Evolutionary conservation across 2,113 vertebrate genomes (phyloP), one percentile per base, ranked within the genome.

Genomic region (Limnothrissa miodon): DNA sequence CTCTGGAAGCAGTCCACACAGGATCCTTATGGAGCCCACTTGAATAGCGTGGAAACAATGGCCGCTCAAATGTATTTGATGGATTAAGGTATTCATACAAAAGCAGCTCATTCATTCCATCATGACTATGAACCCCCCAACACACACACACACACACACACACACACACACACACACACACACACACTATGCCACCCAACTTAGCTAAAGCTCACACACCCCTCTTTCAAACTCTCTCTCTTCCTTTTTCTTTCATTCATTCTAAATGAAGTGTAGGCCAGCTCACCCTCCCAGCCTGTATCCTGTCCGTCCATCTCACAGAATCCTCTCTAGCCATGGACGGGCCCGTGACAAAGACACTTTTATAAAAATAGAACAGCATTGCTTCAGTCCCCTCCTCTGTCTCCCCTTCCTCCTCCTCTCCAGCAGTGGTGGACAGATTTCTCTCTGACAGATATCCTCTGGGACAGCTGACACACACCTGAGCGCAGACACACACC

Each of bases 41-140:
- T 83, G 82, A 83, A 81, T 81, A 81, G 80, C 23, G 6, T 21
- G 9, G 4, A 19, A 59, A 59, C 80, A 53, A 83, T 74, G 66
- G 33, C 11, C 66, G 66, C 66, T 74, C 66, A 74, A 74, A 74
- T 74, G 66, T 74, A 74, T 74, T 74, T 74, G 66, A 74, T 74
- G 66, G 66, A 74, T 74, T 74, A 74, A 74, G 66, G 66, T 74
- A 74, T 74, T 74, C 66, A 74, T 74, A 74, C 66, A 74, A 29
- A 74, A 74, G 66, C 66, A 39, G 66, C 33, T 74, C 66, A 74
- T 74, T 74, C 66, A 74, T 74, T 74, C 66, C 66, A 74, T 74
- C 66, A 36, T 74, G 66, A 33, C 19, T 21, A 46, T 33, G 39
- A 85, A 19, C 15, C 62, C 29, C 25, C 33, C 62, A 29, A 36